Evolutionary conservation across 2,113 vertebrate genomes (phyloP).

Genomic region (Mionectes macconnelli): DNA sequence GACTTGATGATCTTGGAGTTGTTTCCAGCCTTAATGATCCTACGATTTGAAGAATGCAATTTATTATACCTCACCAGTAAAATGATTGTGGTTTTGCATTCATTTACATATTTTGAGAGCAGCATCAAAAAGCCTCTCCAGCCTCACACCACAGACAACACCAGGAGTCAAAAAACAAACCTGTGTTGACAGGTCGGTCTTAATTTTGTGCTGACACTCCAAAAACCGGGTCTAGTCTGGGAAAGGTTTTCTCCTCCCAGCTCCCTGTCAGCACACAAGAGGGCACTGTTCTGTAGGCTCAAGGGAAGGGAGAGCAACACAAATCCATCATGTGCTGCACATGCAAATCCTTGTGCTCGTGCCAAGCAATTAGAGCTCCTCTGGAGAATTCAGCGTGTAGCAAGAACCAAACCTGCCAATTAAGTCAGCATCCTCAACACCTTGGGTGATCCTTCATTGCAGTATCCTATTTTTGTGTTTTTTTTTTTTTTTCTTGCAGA

Average conservation of each 20-base stretch:
- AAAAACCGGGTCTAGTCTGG: rapidly evolving
- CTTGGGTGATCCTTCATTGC: not conserved
- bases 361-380: not conserved
- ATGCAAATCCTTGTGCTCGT: not conserved
- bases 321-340: not conserved
- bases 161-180: not conserved
- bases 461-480: no score
- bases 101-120: not conserved
- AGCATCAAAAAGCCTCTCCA: not conserved
- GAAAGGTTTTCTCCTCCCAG: not conserved
- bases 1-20: not conserved
- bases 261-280: not conserved
- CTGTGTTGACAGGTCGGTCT: not conserved
- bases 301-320: not conserved
- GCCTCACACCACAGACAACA: rapidly evolving
- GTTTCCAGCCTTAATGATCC: not conserved
- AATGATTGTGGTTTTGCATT: rapidly evolving
- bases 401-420: not conserved
- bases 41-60: not conserved
- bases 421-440: not conserved
- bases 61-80: not conserved
- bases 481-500: not conserved
- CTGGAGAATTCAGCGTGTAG: not conserved
- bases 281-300: constrained; percentile 37
- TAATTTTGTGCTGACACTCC: not conserved